Conservation (phyloP, 2,113 vertebrate genomes). For the Dicerorhinus sumatrensis region DNA sequence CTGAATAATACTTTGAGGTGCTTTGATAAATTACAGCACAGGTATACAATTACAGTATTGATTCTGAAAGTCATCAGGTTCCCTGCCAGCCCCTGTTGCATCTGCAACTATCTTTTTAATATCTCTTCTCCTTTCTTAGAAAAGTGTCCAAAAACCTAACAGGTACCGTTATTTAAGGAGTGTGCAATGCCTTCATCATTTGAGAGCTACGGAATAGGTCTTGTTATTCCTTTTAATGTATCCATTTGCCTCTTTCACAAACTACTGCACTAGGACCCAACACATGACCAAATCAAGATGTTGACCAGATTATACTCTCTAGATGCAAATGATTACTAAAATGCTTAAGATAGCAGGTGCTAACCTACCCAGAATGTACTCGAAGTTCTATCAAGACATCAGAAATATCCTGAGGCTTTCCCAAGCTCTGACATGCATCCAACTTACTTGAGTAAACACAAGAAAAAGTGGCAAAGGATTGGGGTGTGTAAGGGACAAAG, state of each 20-base stretch:
- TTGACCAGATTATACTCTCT: conserved; percentile 7
- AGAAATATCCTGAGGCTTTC: conserved; percentile 42
- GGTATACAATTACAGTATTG: conserved; percentile 43
- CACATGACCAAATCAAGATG: conserved; percentile 54
- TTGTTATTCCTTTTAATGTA: neutral
- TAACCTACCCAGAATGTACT: neutral
- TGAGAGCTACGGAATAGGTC: neutral
- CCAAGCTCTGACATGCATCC: conserved; percentile 6
- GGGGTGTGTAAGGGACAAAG: neutral
- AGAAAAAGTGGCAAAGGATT: neutral
- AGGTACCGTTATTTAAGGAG: conserved; percentile 70
- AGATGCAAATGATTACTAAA: neutral
- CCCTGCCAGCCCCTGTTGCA: neutral
- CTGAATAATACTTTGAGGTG: neutral
- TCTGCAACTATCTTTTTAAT: conserved; percentile 58
- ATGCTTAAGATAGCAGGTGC: conserved; percentile 18
- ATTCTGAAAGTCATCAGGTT: conserved; percentile 46
- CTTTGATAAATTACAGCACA: conserved; percentile 65
- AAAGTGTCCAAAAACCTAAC: conserved; percentile 67
- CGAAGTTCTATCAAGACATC: conserved; percentile 52
- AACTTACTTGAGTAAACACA: neutral
- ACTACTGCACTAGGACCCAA: neutral
- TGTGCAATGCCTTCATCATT: neutral
- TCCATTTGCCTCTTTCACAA: conserved; percentile 22
- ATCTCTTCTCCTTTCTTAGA: conserved; percentile 64